Conservation (phyloP, 2,797 vertebrate genomes). For the Propithecus perrieri region DNA sequence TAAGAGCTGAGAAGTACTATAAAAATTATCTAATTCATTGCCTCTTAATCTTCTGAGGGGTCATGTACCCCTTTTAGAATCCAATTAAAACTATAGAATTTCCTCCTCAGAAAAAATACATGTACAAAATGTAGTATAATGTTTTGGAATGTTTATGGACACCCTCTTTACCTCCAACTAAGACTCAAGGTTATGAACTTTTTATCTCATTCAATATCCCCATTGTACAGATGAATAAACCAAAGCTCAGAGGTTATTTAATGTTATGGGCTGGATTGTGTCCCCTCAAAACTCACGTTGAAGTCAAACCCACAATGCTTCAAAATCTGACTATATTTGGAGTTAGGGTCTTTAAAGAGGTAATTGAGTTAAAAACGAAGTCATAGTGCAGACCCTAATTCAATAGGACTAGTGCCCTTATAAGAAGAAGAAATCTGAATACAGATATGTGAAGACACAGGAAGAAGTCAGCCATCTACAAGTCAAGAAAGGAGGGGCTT, state of each 20-base stretch:
- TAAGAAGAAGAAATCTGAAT: neutral
- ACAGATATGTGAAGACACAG: neutral
- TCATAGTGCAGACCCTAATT: neutral
- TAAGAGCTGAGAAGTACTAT: constrained; percentile 44
- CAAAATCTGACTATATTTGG: neutral
- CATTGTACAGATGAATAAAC: constrained; percentile 39
- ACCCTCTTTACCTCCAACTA: neutral
- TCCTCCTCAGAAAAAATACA: constrained; percentile 23
- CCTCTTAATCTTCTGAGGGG: constrained; percentile 53
- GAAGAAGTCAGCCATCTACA: neutral
- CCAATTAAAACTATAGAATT: constrained; percentile 53
- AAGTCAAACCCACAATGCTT: neutral
- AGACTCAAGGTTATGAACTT: constrained; percentile 29
- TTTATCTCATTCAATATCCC: neutral
- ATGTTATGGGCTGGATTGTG: neutral
- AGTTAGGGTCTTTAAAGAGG: neutral
- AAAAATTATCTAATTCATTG: constrained; percentile 56
- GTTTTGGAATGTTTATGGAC: constrained; percentile 21
- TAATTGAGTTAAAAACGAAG: neutral
- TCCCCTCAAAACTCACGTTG: neutral
- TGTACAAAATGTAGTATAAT: constrained; percentile 40
- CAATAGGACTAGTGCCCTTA: neutral
- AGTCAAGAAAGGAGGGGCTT: neutral
- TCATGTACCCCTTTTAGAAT: constrained; percentile 40
- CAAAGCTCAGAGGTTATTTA: neutral